These are phyloP conservation scores for Bos javanicus DNA, from an alignment of 2,113 vertebrate species.

Conservation along the genomic window DNA sequence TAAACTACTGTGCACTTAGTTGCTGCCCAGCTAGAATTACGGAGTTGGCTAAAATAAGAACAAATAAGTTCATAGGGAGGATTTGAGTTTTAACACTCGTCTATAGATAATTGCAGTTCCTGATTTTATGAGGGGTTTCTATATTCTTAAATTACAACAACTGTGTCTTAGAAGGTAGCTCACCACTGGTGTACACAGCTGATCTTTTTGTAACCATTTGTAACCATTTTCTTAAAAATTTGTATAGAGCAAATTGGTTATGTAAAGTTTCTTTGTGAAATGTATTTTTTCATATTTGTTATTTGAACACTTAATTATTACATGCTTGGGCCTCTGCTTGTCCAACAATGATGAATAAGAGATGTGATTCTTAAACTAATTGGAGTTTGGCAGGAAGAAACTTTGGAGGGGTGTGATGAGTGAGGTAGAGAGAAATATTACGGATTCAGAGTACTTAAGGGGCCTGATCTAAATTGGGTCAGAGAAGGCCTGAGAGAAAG, in stretches of 20 bases:
- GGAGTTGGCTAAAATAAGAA: not conserved
- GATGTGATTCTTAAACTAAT: not conserved
- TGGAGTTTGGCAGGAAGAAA: not conserved
- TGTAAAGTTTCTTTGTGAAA: conserved; percentile 28
- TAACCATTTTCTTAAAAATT: conserved; percentile 1
- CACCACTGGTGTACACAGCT: not conserved
- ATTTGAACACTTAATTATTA: not conserved
- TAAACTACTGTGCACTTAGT: not conserved
- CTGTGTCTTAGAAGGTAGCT: not conserved
- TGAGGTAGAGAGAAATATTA: not conserved
- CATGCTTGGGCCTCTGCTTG: not conserved
- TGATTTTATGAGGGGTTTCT: not conserved
- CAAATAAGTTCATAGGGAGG: not conserved
- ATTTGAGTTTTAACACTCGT: not conserved
- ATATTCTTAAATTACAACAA: not conserved
- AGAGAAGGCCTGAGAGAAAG: not conserved
- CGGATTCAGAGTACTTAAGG: not conserved
- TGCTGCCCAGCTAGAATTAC: not conserved
- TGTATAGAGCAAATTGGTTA: not conserved
- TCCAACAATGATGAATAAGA: not conserved
- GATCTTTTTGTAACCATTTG: not conserved
- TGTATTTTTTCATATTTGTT: not conserved
- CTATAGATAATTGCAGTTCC: not conserved
- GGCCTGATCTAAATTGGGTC: not conserved
- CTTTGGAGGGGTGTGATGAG: not conserved